Percentiles rank a stretch among this genome's conserved stretches.
phyloP scores from a whole-genome alignment of 2,797 vertebrate species.

The Momotus momota region DNA sequence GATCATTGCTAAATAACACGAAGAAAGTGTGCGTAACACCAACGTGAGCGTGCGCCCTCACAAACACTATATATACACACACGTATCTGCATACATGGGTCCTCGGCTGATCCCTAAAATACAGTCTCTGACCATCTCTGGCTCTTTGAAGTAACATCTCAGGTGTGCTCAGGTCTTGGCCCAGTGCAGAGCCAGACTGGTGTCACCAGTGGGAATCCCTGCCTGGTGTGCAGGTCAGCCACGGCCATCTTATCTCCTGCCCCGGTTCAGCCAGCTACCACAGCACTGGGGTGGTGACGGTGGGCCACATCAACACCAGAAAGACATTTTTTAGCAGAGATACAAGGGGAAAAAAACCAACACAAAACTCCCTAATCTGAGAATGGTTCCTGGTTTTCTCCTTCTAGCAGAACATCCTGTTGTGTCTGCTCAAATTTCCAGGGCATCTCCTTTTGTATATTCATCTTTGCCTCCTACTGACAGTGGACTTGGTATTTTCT shows the following conservation, averaged over 20 bases:
- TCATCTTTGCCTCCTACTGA: neutral
- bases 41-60: neutral
- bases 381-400: neutral
- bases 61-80: neutral
- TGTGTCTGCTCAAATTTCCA: neutral
- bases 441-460: neutral
- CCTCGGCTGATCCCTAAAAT: neutral
- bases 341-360: too few relatives aligned
- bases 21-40: neutral
- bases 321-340: neutral
- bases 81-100: neutral
- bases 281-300: too few relatives aligned
- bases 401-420: neutral
- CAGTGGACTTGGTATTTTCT: neutral
- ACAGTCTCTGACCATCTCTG: neutral
- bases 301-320: neutral
- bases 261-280: neutral
- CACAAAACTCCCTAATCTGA: neutral
- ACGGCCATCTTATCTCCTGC: too few relatives aligned
- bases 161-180: neutral
- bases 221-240: accelerated
- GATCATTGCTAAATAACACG: neutral
- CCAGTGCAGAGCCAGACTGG: accelerated
- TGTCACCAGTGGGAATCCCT: accelerated
- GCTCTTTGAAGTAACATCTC: neutral